Base-by-base conservation (phyloP, 2,797 vertebrate species). In the Anguilla marmorata region DNA sequence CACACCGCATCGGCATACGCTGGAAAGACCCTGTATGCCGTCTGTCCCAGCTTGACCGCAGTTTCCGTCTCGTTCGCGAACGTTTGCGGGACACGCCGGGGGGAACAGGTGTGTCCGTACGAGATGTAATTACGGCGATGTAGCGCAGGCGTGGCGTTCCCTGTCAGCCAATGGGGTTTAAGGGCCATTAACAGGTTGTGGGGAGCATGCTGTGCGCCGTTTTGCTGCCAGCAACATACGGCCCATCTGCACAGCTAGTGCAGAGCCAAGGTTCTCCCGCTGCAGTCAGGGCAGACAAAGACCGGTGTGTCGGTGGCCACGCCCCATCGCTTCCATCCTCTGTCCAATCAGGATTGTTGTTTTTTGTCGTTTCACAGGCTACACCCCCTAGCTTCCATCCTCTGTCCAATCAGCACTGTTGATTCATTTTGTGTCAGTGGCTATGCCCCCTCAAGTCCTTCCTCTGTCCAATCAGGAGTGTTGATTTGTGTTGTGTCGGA, bases 31-130 rank as follows among this genome's bases (percentile, higher is more conserved):
- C 27, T 11, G 16, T 30, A n/a, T 5, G 27, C 24, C 24, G 27
- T 8, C 66, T 30, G 27, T 72, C 58, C 58, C 5, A 27, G 63
- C 21, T n/a, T 66, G 69, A 74, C 27, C 69, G 2, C 37, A 37
- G 16, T 24, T 79, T 79, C 74, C 33, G 33, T 0, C 2, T 11
- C 30, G 72, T 14, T 37, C 30, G 27, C 11, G 72, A 37, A 3
- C 3, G 72, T 37, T 16, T 21, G 74, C 27, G 33, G 41, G 7
- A 52, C 90, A 89, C 88, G 63, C 86, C 79, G 63, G 27, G 69
- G 60, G 63, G 90, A 87, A 89, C 90, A 90, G 89, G 87, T 90
- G 90, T 85, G 80, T 85, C 89, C 27, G 89, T 90, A 87, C 24
- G 76, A 80, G 76, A 50, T 45, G 37, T 19, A 48, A 80, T 80